Evolutionary conservation across 1,140 invertebrate genomes (phyloP).

Genomic region (Drosophila sproati): DNA sequence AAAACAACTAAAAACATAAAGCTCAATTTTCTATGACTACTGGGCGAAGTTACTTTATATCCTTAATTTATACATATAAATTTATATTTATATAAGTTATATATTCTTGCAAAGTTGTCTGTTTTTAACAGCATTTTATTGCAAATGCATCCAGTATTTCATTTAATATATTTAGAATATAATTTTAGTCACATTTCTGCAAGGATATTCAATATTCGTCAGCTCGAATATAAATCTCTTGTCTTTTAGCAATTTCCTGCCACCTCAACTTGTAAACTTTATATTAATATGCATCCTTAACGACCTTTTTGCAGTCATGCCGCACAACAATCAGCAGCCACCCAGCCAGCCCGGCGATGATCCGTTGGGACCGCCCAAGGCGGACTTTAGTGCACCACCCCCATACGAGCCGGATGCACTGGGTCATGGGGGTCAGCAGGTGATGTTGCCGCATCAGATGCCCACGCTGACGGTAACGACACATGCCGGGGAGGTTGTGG

Average conservation of each 20-base stretch:
- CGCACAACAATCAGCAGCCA: conserved; percentile 68
- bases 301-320: conserved; percentile 56
- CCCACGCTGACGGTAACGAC: conserved; percentile 53
- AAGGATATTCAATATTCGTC: too few species aligned
- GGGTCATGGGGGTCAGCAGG: conserved; percentile 51
- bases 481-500: conserved; percentile 34
- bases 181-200: too few species aligned
- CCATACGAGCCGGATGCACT: conserved; percentile 87
- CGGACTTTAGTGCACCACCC: conserved; percentile 93
- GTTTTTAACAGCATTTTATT: too few species aligned
- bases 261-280: conserved; percentile 1
- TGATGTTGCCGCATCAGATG: conserved; percentile 41
- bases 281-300: conserved; percentile 1
- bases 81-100: too few species aligned
- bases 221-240: background rate
- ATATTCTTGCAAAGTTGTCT: too few species aligned
- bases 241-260: background rate
- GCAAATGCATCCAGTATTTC: too few species aligned
- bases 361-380: conserved; percentile 91
- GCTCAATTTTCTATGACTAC: conserved; percentile 6
- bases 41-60: background rate
- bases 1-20: conserved; percentile 25
- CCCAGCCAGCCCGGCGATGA: conserved; percentile 75
- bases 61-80: too few species aligned
- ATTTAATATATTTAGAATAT: too few species aligned